Percentiles rank a stretch among this genome's conserved stretches.
Conservation (phyloP, 2,797 vertebrate genomes). For the Menidia menidia region DNA sequence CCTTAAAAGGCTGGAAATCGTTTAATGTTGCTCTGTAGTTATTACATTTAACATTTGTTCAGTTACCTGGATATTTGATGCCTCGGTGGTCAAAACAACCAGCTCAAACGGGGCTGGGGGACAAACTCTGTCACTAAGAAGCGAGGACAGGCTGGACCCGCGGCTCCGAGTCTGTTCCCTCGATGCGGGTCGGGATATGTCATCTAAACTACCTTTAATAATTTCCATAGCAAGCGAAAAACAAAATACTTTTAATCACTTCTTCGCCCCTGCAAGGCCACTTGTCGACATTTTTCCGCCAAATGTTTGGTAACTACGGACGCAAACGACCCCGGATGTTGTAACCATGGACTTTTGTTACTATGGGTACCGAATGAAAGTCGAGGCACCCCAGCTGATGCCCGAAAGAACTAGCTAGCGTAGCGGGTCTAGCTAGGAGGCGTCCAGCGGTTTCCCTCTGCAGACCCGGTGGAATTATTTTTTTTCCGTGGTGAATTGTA, state of each 20-base stretch:
- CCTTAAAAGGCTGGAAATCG: background rate
- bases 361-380: conserved; percentile 55
- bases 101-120: conserved; percentile 57
- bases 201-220: conserved; percentile 81
- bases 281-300: background rate
- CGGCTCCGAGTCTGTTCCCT: conserved; percentile 73
- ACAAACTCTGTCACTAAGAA: conserved; percentile 68
- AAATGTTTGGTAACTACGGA: conserved; percentile 63
- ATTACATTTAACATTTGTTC: background rate
- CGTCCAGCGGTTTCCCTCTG: conserved; percentile 55
- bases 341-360: conserved; percentile 65
- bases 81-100: conserved; percentile 82
- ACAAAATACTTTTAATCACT: background rate
- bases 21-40: background rate
- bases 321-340: conserved; percentile 64
- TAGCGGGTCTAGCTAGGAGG: conserved; percentile 48
- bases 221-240: conserved; percentile 80
- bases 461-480: conserved; percentile 1
- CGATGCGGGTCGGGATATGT: conserved; percentile 85
- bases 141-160: conserved; percentile 69
- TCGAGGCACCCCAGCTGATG: conserved; percentile 58
- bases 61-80: conserved; percentile 78
- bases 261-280: background rate
- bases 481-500: background rate
- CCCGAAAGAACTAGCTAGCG: conserved; percentile 42